Evolutionary conservation across 2,113 vertebrate genomes (phyloP).

Genomic region (Herpetotheres cachinnans): DNA sequence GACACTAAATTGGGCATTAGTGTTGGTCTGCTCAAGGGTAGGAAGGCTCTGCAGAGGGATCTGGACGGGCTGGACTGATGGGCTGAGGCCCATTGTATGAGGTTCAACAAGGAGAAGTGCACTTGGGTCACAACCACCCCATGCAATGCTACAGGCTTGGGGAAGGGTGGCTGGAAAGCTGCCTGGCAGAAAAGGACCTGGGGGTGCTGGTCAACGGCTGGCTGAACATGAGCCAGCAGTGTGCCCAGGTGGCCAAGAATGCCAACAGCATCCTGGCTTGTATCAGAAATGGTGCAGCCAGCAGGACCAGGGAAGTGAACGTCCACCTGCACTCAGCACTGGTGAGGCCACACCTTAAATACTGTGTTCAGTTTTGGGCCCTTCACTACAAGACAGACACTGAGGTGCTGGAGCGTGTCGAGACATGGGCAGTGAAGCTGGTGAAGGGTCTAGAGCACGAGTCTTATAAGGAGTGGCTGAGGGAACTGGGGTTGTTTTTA

Average conservation of each 20-base stretch:
- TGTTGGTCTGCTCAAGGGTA: neutral
- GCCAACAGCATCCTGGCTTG: neutral
- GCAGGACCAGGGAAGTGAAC: neutral
- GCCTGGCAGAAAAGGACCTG: neutral
- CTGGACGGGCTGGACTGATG: neutral
- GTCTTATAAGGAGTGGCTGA: neutral
- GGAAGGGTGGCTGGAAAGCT: neutral
- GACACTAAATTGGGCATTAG: neutral
- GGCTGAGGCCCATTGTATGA: neutral
- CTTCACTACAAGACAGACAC: neutral
- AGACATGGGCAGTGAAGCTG: neutral
- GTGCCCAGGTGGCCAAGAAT: neutral
- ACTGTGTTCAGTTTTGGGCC: neutral
- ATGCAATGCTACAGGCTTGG: neutral
- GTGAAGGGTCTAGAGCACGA: neutral
- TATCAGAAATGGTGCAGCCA: neutral
- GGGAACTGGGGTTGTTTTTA: neutral
- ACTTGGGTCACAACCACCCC: no score
- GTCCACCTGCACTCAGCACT: fast-evolving
- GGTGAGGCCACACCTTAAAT: fast-evolving
- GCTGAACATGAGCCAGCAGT: neutral
- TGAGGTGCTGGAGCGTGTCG: neutral
- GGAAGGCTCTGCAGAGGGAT: neutral
- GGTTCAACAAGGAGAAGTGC: neutral
- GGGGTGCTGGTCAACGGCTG: neutral